Base-by-base conservation (phyloP, 2,113 vertebrate species). In the Megaceryle torquata region DNA sequence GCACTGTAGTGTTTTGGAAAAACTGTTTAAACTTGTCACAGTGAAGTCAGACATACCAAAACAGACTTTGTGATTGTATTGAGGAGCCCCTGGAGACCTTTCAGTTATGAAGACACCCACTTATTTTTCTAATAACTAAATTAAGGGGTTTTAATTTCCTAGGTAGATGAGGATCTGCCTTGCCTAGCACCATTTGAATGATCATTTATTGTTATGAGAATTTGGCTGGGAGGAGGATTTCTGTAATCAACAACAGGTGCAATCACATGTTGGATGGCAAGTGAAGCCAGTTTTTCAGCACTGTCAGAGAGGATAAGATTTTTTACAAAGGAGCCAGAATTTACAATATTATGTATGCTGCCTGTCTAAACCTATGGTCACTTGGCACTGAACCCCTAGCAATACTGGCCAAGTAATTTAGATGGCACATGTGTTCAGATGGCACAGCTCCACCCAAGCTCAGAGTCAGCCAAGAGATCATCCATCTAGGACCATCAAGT, bases 381-480 rank as follows among this genome's bases (percentile, higher is more conserved):
- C 81, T 96, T 97, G 95, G 96, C 93, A 83, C 67, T 85, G 80
- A 87, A 88, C 28, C 25, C 44, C 28, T 48, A 31, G 59, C 2
- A 1, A 51, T 78, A 60, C 28, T 78, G 93, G 96, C 97, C 96
- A 97, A 97, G 92, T 86, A 95, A 96, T 97, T 97, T 95, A 94
- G 91, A 92, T 74, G 84, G 91, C 97, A 85, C 97, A 97, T 97
- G 96, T 97, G 96, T 92, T 97, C 94, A 95, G 72, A 96, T 97
- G 97, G 97, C 96, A 91, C 50, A 41, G 64, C 71, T 96, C 93
- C 94, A 94, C 75, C 69, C 86, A 61, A 82, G 44, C 69, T 95
- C 81, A 67, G 91, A 96, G 78, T 88, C 88, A 96, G 96, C 95
- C 93, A 96, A 94, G 70, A 93, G 89, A 95, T 95, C 85, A 89